Base-by-base conservation (phyloP, 2,113 vertebrate genomes). In the Poecilia latipinna region DNA sequence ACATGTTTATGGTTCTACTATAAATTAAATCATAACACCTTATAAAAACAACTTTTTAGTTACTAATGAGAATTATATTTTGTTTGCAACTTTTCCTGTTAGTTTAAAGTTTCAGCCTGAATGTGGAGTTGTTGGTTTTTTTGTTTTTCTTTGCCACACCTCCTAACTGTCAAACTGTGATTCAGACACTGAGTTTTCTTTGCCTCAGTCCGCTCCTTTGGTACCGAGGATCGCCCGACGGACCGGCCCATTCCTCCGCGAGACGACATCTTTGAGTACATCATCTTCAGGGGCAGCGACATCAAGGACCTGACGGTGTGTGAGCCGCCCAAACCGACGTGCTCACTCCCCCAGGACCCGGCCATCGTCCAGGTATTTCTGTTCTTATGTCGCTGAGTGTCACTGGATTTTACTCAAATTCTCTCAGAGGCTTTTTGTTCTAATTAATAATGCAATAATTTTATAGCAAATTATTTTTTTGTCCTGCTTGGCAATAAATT, bases 201-300 rank as follows among this genome's bases (percentile, higher is more conserved):
- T 24, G 2, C 12, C 7, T 35, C 57, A 92, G 98, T 99, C 70
- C 96, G 97, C 42, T 99, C 98, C 19, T 99, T 99, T 32, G 97
- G 98, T 15, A 99, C 98, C 0, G 98, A 99, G 89, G 97, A 99
- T 65, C 96, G 98, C n/a, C 98, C 97, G 1, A 99, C 98, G 0
- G 98, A 99, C 76, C 90, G 98, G 32, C 98, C 98, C 62, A 97
- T 99, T 86, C 96, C 97, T 0, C 97, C 98, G 35, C 95, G 97
- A 7, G 98, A 99, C 88, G 98, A 99, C 88, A 96, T 97, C 33
- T 99, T 99, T n/a, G 97, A 99, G 86, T 99, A 99, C 82, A 99
- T 99, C 61, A 99, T 99, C 86, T 99, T 99, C 89, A 94, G 97
- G 29, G 98, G 97, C 72, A 99, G 97, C 39, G 97, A 99, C 88